Percentiles rank a stretch among this genome's conserved stretches.
phyloP scores from a whole-genome alignment of 92 coral and sea anemone species.

The Zoanthus gigantus region DNA sequence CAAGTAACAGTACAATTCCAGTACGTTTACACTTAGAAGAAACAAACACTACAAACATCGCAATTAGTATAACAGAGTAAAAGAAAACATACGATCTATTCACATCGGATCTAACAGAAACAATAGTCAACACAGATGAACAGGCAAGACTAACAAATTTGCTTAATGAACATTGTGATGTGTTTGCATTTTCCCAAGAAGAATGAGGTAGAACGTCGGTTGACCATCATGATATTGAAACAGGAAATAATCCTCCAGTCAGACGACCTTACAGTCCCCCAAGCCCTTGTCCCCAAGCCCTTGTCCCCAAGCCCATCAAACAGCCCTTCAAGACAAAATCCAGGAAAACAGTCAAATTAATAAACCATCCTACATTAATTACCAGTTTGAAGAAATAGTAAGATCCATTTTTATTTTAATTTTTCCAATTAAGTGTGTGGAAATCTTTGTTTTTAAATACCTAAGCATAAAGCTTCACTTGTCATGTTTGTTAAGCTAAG shows the following conservation, averaged over 20 bases:
- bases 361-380: too few species aligned
- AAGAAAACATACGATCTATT: background rate
- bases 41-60: background rate
- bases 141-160: constrained; percentile 9
- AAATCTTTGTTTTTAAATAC: too few species aligned
- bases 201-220: constrained; percentile 38
- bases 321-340: too few species aligned
- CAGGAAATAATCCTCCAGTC: constrained; percentile 38
- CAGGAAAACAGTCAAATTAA: too few species aligned
- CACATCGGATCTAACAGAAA: constrained; percentile 7
- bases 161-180: constrained; percentile 22
- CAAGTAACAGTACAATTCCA: background rate
- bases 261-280: constrained; percentile 50
- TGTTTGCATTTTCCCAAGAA: constrained; percentile 41
- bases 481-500: too few species aligned
- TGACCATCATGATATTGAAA: constrained; percentile 36
- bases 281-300: background rate
- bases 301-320: too few species aligned
- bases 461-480: too few species aligned
- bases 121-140: constrained; percentile 16
- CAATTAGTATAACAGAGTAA: background rate
- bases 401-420: too few species aligned
- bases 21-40: background rate
- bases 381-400: too few species aligned
- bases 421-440: too few species aligned